Base-by-base conservation (phyloP, 2,797 vertebrate species). In the Enteromius anoplus region DNA sequence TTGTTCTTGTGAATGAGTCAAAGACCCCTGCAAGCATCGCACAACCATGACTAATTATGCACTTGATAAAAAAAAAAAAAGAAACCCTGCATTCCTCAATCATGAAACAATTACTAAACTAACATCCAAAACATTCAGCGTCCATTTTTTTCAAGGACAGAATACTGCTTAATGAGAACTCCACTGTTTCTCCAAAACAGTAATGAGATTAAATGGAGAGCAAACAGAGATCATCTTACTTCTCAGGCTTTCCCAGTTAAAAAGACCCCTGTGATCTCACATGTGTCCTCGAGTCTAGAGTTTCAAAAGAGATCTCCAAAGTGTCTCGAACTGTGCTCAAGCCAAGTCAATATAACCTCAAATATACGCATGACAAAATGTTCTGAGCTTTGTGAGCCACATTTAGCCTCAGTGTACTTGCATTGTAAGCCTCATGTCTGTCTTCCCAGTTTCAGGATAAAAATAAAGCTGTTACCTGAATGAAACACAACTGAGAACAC, bases 121-220 rank as follows among this genome's bases (percentile, higher is more conserved):
- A 23, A 70, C n/a, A 15, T 17, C 12, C 3, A 15, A 62, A 62
- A 29, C 5, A 29, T 29, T 32, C 2, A 64, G 2, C 11, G n/a
- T 5, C 29, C 45, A 3, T 17, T 17, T 32, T 64, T 26, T 26
- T 68, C 19, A 11, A 37, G 9, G 9, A n/a, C 40, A 23, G 14
- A 47, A 26, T 9, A 47, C 26, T 71, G 23, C 26, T 14, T 47
- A 26, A 70, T 9, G 68, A 26, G 68, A 70, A 47, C 40, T 45
- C 68, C 9, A 9, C n/a, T 26, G 68, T 70, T 70, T 17, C 68
- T 70, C 40, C n/a, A 26, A 17, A 26, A 47, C n/a, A 26, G 23
- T 15, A 47, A 71, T 47, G 68, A 29, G 42, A 47, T 71, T 71
- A 47, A 70, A 70, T 15, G n/a, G 40, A 45, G 68, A 45, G 40